A percentile compares a stretch with the other conserved stretches of the same genome.
These are phyloP conservation scores for Anomalospiza imberbis DNA, from an alignment of 2,797 vertebrate species.

Conservation along the genomic window DNA sequence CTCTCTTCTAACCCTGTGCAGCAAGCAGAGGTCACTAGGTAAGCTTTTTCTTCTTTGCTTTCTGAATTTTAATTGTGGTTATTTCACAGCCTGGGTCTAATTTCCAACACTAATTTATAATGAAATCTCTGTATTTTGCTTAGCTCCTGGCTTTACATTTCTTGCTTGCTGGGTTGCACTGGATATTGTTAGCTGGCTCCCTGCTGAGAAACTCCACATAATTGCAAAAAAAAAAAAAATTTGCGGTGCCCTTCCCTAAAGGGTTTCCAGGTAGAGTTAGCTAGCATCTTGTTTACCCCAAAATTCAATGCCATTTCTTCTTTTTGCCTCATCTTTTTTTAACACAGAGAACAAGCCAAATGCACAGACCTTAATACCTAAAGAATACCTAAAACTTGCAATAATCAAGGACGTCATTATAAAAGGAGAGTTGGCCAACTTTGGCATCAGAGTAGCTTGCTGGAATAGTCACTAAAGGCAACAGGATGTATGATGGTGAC, in stretches of 20 bases:
- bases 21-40: constrained; percentile 31
- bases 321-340: background rate
- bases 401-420: background rate
- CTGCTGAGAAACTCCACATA: background rate
- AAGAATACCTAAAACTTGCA: background rate
- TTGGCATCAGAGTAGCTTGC: background rate
- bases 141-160: constrained; percentile 19
- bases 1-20: constrained; percentile 13
- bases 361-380: background rate
- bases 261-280: background rate
- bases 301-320: background rate
- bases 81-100: constrained; percentile 29
- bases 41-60: constrained; percentile 22
- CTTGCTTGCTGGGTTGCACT: background rate
- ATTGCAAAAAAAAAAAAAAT: background rate
- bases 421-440: background rate
- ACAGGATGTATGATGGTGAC: background rate
- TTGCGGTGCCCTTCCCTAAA: background rate
- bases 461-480: background rate
- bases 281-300: background rate
- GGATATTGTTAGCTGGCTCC: constrained; percentile 15
- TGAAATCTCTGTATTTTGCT: constrained; percentile 24
- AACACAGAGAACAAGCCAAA: background rate
- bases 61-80: constrained; percentile 53
- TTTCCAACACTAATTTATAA: constrained; percentile 47